Evolutionary conservation across 2,797 vertebrate species (phyloP), one percentile per base, ranked within the genome.

Genomic region (Periophthalmus magnuspinnatus): DNA sequence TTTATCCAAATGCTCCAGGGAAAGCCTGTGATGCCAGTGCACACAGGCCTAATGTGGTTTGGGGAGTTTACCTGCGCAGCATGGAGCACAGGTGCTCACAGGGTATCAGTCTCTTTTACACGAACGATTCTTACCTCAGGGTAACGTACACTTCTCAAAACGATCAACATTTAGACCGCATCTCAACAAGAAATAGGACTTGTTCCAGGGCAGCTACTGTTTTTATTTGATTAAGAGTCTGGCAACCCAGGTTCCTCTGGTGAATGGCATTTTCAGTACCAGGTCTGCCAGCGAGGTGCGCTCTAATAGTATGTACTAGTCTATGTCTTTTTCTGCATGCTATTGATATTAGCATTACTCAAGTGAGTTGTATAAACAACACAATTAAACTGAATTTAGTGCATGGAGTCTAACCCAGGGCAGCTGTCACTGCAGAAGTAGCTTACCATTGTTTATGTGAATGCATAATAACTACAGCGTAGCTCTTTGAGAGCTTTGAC

Each of bases 21-120:
- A 81, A 85, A 86, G 78, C 81, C 83, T 80, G 83, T 87, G 85
- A 86, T 91, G 90, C 88, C 86, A 90, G 89, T 88, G 86, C 89
- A 90, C 88, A 90, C 85, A 89, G 61, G 67, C 78, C 85, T 86
- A 84, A 90, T 87, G 82, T 81, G 85, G 86, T 86, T 84, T 83
- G 38, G 82, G 83, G 86, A 87, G 86, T 90, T 88, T 83, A 86
- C 85, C 75, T 79, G 50, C 73, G 36, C 78, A 82, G 77, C 65
- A 74, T 80, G 80, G 72, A 81, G 74, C 84, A 84, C 83, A 90
- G 89, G 87, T 90, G 90, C 75, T 77, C 79, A 83, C 73, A 87
- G 86, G 86, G 79, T 72, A 75, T 73, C 62, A 13, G 59, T 62
- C 63, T n/a, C 63, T 17, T 65, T 65, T 50, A 65, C 47, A 33